Conservation (phyloP, 2,888 invertebrate species). For the Metacarcinus magister region DNA sequence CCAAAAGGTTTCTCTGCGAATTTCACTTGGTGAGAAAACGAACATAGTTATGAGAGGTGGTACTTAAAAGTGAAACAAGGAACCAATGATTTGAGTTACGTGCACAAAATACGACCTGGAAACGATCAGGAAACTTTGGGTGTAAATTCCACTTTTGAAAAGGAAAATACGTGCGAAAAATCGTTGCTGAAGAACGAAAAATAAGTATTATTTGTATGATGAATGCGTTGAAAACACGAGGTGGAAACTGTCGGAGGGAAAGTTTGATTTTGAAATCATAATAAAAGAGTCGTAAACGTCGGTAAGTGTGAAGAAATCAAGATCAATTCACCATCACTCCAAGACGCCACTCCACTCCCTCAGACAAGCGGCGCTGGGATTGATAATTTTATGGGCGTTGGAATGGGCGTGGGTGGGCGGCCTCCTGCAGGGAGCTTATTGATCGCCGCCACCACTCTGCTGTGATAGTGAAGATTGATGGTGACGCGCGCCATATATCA, state of each 20-base stretch:
- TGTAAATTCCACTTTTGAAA: background rate
- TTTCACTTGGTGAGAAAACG: slow-evolving; percentile 3
- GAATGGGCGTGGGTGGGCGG: slow-evolving; percentile 14
- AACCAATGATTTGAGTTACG: slow-evolving; percentile 5
- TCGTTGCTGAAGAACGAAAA: background rate
- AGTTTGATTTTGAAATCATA: background rate
- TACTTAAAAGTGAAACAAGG: background rate
- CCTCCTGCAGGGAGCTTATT: slow-evolving; percentile 1
- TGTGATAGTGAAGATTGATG: slow-evolving; percentile 3
- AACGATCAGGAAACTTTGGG: background rate
- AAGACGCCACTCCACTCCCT: background rate
- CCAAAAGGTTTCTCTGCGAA: background rate
- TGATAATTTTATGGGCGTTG: background rate
- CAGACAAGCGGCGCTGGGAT: background rate
- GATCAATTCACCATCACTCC: slow-evolving; percentile 14
- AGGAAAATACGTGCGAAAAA: background rate
- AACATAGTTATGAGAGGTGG: background rate
- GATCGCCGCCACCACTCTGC: slow-evolving; percentile 26
- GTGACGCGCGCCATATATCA: background rate
- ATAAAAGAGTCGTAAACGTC: slow-evolving; percentile 5
- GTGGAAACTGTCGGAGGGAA: background rate
- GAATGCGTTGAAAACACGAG: background rate
- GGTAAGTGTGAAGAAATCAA: slow-evolving; percentile 7
- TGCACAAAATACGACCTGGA: background rate
- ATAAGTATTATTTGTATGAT: background rate